phyloP scores from a whole-genome alignment of 2,113 vertebrate species.

The Platichthys stellatus region DNA sequence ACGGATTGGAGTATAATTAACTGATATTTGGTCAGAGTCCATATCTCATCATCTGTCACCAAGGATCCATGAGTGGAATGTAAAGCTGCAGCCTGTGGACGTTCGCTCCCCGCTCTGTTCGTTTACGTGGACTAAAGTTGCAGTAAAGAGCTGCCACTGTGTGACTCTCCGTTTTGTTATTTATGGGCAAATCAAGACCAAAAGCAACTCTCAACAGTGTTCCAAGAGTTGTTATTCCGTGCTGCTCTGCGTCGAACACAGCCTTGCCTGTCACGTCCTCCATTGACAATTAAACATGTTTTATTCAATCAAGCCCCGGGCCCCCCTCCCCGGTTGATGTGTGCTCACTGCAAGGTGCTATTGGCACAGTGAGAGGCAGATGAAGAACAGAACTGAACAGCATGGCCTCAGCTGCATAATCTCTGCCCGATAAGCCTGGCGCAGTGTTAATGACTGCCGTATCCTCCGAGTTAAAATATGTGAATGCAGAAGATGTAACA shows the following conservation, averaged over 20 bases:
- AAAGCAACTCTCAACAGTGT: constrained; percentile 31
- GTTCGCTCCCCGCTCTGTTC: background rate
- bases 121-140: background rate
- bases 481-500: constrained; percentile 32
- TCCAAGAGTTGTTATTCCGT: constrained; percentile 50
- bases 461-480: constrained; percentile 10
- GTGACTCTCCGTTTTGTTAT: constrained; percentile 40
- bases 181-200: constrained; percentile 61
- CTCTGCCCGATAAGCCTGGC: constrained; percentile 48
- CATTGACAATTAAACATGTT: constrained; percentile 77
- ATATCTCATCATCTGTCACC: background rate
- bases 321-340: constrained; percentile 15
- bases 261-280: constrained; percentile 51
- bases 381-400: constrained; percentile 66
- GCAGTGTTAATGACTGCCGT: constrained; percentile 50
- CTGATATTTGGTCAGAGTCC: background rate
- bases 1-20: background rate
- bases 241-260: constrained; percentile 2
- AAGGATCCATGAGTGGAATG: too few species aligned
- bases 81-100: background rate
- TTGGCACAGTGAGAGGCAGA: constrained; percentile 74
- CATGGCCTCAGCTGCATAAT: constrained; percentile 39
- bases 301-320: constrained; percentile 74
- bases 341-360: constrained; percentile 56
- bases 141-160: constrained; percentile 3